These are phyloP conservation scores for Semibalanus balanoides DNA, from an alignment of 1,140 invertebrate species.

Conservation along the genomic window DNA sequence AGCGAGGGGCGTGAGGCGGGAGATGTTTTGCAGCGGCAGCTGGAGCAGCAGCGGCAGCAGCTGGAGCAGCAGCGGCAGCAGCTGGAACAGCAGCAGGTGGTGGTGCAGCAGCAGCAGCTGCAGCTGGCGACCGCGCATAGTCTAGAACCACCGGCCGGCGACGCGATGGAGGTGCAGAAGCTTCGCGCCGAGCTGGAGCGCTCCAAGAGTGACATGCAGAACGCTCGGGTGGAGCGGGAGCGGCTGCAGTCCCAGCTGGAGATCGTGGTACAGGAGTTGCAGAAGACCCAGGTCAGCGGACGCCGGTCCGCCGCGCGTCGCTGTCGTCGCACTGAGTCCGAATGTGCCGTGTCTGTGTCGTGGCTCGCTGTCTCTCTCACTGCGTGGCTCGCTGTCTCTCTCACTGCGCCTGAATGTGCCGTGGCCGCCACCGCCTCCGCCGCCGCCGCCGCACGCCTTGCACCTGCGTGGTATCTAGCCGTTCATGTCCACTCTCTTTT, in stretches of 20 bases:
- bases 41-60: slow-evolving; percentile 38
- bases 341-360: not conserved
- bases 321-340: too few species aligned
- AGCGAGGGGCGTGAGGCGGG: not conserved
- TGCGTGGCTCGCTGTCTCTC: too few species aligned
- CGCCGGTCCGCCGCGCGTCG: too few species aligned
- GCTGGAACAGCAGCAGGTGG: slow-evolving; percentile 39
- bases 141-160: slow-evolving; percentile 6
- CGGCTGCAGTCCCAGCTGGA: slow-evolving; percentile 78
- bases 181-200: slow-evolving; percentile 59
- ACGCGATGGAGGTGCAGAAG: slow-evolving; percentile 42
- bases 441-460: not conserved
- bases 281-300: slow-evolving; percentile 70
- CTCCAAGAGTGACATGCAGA: slow-evolving; percentile 55
- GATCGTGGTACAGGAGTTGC: slow-evolving; percentile 79
- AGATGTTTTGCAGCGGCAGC: slow-evolving; percentile 10
- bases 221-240: slow-evolving; percentile 62
- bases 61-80: slow-evolving; percentile 34
- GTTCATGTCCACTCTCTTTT: not conserved
- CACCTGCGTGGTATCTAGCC: not conserved
- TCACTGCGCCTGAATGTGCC: not conserved
- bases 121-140: not conserved
- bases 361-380: not conserved
- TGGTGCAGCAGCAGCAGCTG: slow-evolving; percentile 34
- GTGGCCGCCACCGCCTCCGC: too few species aligned